Percentiles rank a stretch among this genome's conserved stretches.
These are phyloP conservation scores for Danaus chrysippus DNA, from an alignment of 2,888 invertebrate species.

Conservation along the genomic window DNA sequence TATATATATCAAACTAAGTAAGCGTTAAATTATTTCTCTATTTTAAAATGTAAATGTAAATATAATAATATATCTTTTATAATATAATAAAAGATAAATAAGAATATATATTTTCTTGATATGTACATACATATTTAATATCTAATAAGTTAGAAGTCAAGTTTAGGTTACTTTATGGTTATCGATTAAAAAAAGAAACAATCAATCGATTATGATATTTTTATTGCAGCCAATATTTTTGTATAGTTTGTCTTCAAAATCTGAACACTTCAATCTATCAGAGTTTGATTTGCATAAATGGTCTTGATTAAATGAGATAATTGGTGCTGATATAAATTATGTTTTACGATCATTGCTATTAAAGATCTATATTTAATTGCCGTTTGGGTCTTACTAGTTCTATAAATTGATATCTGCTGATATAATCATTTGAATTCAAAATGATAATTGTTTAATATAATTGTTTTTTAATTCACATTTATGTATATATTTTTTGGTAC, in stretches of 20 bases:
- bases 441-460: slow-evolving; percentile 8
- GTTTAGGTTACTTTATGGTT: no score
- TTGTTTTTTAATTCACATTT: not conserved
- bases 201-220: not conserved
- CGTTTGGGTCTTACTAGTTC: slow-evolving; percentile 11
- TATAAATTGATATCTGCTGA: slow-evolving; percentile 5
- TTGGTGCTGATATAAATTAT: slow-evolving; percentile 15
- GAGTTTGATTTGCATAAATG: slow-evolving; percentile 22
- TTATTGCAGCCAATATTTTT: not conserved
- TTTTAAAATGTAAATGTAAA: no score
- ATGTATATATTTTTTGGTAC: no score
- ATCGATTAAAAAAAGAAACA: not conserved
- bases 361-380: slow-evolving; percentile 18
- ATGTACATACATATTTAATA: no score
- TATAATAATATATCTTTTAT: no score
- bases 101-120: no score
- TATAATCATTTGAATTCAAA: not conserved
- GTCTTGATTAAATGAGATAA: slow-evolving; percentile 31
- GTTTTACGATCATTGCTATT: slow-evolving; percentile 19
- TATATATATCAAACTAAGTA: no score
- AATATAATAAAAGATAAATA: no score
- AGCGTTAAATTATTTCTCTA: no score
- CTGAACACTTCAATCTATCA: slow-evolving; percentile 20
- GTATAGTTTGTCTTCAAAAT: slow-evolving; percentile 5
- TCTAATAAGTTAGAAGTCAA: no score